Base-by-base conservation (phyloP, 1,140 invertebrate genomes). In the Paramacrobiotus metropolitanus region DNA sequence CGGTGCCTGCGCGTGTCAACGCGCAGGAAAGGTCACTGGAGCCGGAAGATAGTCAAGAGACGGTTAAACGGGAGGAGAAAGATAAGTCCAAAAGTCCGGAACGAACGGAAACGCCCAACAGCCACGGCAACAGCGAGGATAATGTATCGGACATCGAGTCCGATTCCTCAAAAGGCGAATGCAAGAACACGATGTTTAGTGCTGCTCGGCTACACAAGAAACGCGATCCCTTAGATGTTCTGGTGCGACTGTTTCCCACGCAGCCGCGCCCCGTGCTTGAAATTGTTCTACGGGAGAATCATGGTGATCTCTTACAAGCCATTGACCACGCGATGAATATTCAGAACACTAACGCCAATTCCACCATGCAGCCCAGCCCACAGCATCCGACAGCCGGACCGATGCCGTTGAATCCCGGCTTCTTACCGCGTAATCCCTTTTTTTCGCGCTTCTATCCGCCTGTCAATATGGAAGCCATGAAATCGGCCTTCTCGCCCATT, bases 321-420 rank as follows among this genome's bases (percentile, higher is more conserved):
- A 91, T 93, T 79, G 87, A 93, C 69, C 80, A 85, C 59, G 80
- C 88, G 77, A 76, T 87, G 20, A 81, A 81, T 66, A 81, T 81
- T 44, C 76, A 78, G 44, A 76, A 76, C 60, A 70, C 73, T 21
- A 70, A 72, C 40, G 30, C 62, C 63, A 44, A 55, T 55, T 44
- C 61, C 45, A 2, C 4, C 30, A 61, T 63, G 29, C 15, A 30
- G 29, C 40, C 60, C 30, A 3, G 60, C n/a, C 21, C 21, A 29
- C 44, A 18, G 15, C 15, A 24, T 4, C 15, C 9, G 15, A 55
- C 15, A 15, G 9, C 15, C 48, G 4, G 4, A 15, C 24, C 9
- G 15, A 15, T 20, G 24, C 15, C 48, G 15, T 24, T 20, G 15
- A 4, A 15, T 15, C 4, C 24, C 15, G 28, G 48, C 48, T 55